Evolutionary conservation across 2,888 invertebrate species (phyloP).

Genomic region (Sphaeridia pumilis): DNA sequence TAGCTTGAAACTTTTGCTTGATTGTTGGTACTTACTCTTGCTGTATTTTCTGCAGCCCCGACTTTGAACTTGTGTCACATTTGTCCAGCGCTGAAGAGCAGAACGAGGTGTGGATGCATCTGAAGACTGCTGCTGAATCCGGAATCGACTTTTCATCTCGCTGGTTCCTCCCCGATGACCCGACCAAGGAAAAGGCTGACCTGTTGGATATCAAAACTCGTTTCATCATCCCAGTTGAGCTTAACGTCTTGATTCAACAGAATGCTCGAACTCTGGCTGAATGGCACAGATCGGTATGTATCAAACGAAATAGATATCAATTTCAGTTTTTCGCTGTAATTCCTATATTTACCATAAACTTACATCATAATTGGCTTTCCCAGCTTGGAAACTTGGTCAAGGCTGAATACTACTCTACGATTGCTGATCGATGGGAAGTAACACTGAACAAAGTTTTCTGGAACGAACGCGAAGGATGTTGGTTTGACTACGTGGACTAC

Average conservation of each 20-base stretch:
- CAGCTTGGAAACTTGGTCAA: slow-evolving; percentile 29
- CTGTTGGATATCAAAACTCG: slow-evolving; percentile 54
- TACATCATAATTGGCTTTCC: neutral
- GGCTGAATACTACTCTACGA: slow-evolving; percentile 44
- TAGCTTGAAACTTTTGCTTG: too few relatives aligned
- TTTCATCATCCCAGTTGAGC: slow-evolving; percentile 64
- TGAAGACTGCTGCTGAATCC: slow-evolving; percentile 84
- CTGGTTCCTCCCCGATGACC: slow-evolving; percentile 62
- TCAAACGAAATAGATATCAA: too few relatives aligned
- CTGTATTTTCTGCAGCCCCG: slow-evolving; percentile 40
- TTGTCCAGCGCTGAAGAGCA: slow-evolving; percentile 41
- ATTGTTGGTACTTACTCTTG: too few relatives aligned
- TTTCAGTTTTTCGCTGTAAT: too few relatives aligned
- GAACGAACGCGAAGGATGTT: slow-evolving; percentile 60
- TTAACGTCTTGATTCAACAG: slow-evolving; percentile 62
- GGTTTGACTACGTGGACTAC: slow-evolving; percentile 68
- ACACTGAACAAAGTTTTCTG: slow-evolving; percentile 60
- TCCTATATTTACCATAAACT: too few relatives aligned
- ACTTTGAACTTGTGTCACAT: slow-evolving; percentile 40
- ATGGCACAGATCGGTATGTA: slow-evolving; percentile 49
- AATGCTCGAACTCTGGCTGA: slow-evolving; percentile 53
- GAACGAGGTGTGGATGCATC: slow-evolving; percentile 59
- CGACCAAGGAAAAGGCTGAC: slow-evolving; percentile 32
- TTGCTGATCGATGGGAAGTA: slow-evolving; percentile 47
- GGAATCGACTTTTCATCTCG: slow-evolving; percentile 93